Evolutionary conservation across 2,797 vertebrate genomes (phyloP).

Genomic region (Macrochelys suwanniensis): DNA sequence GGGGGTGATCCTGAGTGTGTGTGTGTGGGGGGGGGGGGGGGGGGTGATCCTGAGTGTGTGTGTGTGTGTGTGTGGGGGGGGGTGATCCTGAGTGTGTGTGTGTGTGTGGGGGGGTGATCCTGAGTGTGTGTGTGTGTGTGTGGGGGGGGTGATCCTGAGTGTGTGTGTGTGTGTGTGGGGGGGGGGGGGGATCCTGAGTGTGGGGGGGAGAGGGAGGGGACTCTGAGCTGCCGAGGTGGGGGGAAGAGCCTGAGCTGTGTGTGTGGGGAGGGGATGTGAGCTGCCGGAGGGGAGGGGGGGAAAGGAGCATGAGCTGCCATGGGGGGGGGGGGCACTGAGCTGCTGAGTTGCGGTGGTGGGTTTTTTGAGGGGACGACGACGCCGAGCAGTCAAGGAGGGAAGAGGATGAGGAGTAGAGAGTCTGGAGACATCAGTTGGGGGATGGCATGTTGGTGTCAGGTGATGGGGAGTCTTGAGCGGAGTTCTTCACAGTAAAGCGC

Average conservation of each 20-base stretch:
- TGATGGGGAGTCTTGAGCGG: neutral
- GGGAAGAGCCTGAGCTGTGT: accelerated
- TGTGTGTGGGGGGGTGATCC: neutral
- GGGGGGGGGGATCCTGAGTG: no score
- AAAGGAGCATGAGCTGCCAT: no score
- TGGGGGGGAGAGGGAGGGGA: neutral
- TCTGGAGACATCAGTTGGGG: neutral
- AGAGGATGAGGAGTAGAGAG: neutral
- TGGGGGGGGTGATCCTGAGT: neutral
- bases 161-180: neutral
- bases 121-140: neutral
- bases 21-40: no score
- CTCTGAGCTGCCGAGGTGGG: neutral
- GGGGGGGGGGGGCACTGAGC: no score
- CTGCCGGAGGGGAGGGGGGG: no score
- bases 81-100: no score
- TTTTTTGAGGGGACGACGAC: accelerated
- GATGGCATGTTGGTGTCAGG: neutral
- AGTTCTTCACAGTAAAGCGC: neutral
- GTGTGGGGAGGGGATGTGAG: neutral
- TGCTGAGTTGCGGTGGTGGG: neutral
- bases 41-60: no score
- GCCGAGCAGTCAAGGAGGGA: neutral
- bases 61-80: no score
- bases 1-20: no score